Base-by-base conservation (phyloP, 2,113 vertebrate genomes). In the Myiagra hebetior region DNA sequence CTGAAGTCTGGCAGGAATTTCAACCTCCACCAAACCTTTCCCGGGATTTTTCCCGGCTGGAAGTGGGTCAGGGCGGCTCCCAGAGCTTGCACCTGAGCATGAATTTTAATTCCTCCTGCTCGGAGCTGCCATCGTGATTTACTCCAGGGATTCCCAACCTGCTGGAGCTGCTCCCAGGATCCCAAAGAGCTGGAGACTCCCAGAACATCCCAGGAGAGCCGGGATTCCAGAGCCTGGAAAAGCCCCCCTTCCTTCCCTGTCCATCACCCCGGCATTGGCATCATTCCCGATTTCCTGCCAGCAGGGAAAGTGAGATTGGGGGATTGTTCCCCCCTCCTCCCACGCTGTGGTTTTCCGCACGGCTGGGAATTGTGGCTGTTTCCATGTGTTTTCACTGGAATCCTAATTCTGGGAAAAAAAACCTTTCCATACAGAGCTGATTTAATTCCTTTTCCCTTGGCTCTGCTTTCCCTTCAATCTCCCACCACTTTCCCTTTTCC, bases 381-480 rank as follows among this genome's bases (percentile, higher is more conserved):
- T 87, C 87, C 88, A n/a, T 62, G 81, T 94, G 93, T 85, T 96
- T 94, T 57, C 87, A 52, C 68, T 85, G 68, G 84, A 89, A 68
- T 91, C 91, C 18, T 85, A 49, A 95, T 82, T 81, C 69, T 46
- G 89, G 77, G 41, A n/a, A 50, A 64, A 64, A 35, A 65, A 22
- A 9, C 39, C 49, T 91, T 85, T 72, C 57, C 41, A 18, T 67
- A 13, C 15, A 8, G 49, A 64, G 28, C 82, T 87, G 72, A 53
- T 89, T 91, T 67, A 35, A 80, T 68, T 72, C 42, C 35, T 35
- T 28, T 10, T 4, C 5, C 15, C 33, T 57, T 13, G 5, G 69
- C 53, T 87, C 77, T 17, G 17, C 41, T 6, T 84, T 75, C 63
- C 44, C 18, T 62, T 50, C 77, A 46, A 27, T 33, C 79, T 85